Percentiles rank a stretch among this genome's conserved stretches.
These are phyloP conservation scores for Atopsyche davidsoni DNA, from an alignment of 1,140 invertebrate species.

Conservation along the genomic window DNA sequence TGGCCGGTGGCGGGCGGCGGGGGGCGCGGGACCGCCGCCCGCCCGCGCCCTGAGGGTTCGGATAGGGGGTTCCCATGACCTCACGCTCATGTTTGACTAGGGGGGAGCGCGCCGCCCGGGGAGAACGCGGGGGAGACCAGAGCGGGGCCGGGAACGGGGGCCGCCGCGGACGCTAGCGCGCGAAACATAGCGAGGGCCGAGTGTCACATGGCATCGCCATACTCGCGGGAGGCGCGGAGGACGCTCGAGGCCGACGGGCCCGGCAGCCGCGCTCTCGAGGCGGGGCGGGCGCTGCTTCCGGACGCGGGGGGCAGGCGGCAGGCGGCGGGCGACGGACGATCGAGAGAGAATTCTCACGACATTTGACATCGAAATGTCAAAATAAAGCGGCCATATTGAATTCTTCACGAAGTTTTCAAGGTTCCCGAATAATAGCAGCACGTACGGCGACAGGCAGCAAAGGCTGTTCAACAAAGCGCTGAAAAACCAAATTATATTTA, in stretches of 20 bases:
- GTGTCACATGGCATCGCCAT: slow-evolving; percentile 18
- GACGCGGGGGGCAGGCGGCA: slow-evolving; percentile 1
- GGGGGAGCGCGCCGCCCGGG: slow-evolving; percentile 38
- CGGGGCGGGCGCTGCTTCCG: slow-evolving; percentile 8
- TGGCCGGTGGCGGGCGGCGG: slow-evolving; percentile 35
- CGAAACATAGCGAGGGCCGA: background rate
- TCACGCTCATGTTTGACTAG: slow-evolving; percentile 48
- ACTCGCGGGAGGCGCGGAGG: slow-evolving; percentile 11
- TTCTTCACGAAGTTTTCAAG: slow-evolving; percentile 24
- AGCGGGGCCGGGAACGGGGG: background rate
- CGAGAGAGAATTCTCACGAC: slow-evolving; percentile 48
- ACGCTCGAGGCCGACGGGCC: too few relatives aligned
- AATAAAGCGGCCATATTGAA: slow-evolving; percentile 46
- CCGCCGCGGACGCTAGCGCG: background rate
- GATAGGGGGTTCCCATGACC: slow-evolving; percentile 47
- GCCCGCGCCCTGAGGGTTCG: slow-evolving; percentile 37
- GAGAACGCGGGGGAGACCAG: slow-evolving; percentile 41
- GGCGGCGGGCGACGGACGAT: slow-evolving; percentile 38
- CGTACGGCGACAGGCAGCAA: too few relatives aligned
- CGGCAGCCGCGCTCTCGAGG: too few relatives aligned
- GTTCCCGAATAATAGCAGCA: slow-evolving; percentile 19
- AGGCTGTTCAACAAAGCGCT: too few relatives aligned
- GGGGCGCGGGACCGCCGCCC: slow-evolving; percentile 23
- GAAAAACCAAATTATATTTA: too few relatives aligned
- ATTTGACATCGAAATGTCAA: slow-evolving; percentile 52